Base-by-base conservation (phyloP, 2,888 invertebrate species). In the Perizoma affinitatum region DNA sequence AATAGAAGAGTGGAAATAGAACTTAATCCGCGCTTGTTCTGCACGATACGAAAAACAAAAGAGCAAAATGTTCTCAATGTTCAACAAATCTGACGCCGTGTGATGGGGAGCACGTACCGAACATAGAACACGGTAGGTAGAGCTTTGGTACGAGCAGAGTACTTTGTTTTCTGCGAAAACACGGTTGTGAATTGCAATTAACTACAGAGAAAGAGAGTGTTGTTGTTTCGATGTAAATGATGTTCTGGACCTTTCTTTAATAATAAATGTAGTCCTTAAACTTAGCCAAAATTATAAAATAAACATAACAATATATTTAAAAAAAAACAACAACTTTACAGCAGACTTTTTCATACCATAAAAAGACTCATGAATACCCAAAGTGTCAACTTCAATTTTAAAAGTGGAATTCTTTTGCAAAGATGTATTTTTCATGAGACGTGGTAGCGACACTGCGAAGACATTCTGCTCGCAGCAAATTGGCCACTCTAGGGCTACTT, bases 401-500 rank as follows among this genome's bases (percentile, higher is more conserved):
- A 58, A 63, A 55, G 58, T 58, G 63, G 58, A 58, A 54, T 55
- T 56, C 22, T 1, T 58, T 52, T 58, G 51, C 58, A 58, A 51
- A 51, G 44, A 48, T 63, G 58, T 22, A 22, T 22, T 22, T 22
- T 63, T 63, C 63, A 63, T 63, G 54, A 54, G 48, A 52, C 52
- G 54, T 58, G 58, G 62, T 51, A 52, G 38, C 38, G 54, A 51
- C 43, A 44, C 54, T 47, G 9, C 54, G 53, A 42, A 35, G 55
- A n/a, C 52, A 58, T 51, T 58, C 58, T 55, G 55, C 46, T 49
- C 53, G 58, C 47, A 35, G 58, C 52, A 63, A 63, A 63, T 63
- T 63, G 58, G 58, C 63, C 55, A 52, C 63, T 63, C 52, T 47
- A 54, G 46, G 43, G 42, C 54, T 58, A 58, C 63, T 63, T 56